phyloP scores from a whole-genome alignment of 2,888 invertebrate species.

The Cryptops parisi region DNA sequence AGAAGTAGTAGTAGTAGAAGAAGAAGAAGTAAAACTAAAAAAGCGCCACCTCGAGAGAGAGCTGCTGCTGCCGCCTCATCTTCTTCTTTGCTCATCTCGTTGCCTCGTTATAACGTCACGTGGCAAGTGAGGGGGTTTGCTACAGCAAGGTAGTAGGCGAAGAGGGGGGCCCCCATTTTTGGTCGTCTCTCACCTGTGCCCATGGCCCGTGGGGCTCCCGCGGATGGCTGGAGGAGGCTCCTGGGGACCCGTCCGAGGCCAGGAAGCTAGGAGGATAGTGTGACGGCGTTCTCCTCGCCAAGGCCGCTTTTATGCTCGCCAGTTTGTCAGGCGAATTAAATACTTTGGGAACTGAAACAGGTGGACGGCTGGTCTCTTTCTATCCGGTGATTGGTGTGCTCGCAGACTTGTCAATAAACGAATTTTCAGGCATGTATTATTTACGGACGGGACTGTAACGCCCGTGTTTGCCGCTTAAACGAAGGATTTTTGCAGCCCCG shows the following conservation, averaged over 20 bases:
- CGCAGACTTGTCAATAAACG: slow-evolving; percentile 17
- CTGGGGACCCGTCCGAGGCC: slow-evolving; percentile 3
- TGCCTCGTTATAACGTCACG: no score
- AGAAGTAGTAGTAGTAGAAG: no score
- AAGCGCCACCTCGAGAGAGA: neutral
- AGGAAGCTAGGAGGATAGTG: slow-evolving; percentile 9
- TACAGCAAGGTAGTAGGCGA: no score
- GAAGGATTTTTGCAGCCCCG: neutral
- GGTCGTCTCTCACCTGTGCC: slow-evolving; percentile 12
- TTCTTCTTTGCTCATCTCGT: no score
- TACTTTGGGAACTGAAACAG: slow-evolving; percentile 19
- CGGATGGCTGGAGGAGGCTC: neutral
- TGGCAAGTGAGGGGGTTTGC: no score
- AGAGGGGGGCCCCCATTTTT: no score
- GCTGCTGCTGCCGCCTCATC: no score
- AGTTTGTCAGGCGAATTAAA: slow-evolving; percentile 19
- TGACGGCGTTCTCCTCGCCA: slow-evolving; percentile 10
- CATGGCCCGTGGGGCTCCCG: slow-evolving; percentile 3
- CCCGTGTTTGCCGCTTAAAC: slow-evolving; percentile 12
- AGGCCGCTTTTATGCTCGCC: slow-evolving; percentile 15
- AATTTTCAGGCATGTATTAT: slow-evolving; percentile 17
- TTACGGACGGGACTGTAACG: slow-evolving; percentile 15
- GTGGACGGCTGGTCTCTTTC: slow-evolving; percentile 13
- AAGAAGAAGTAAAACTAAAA: neutral
- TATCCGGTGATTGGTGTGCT: slow-evolving; percentile 14